Evolutionary conservation across 2,888 invertebrate genomes (phyloP), one percentile per base, ranked within the genome.

Genomic region (Acronicta psi): DNA sequence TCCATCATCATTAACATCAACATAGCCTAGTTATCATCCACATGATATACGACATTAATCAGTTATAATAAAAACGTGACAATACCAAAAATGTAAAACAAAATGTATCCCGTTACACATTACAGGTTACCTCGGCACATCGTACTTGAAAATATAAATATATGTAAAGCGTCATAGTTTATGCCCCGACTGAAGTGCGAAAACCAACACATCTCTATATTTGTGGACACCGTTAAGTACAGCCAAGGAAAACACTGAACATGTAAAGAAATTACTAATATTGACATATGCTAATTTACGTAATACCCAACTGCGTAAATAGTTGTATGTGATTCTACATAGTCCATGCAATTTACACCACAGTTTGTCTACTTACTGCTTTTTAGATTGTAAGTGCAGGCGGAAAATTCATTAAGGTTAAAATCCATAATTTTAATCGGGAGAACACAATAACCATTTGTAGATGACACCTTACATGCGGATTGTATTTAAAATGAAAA

Each of bases 71-170:
- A 20, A 20, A 20, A 20, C 5, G 41, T 6, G 8, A 23, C 42
- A 34, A 53, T 20, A 46, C 43, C 4, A 25, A 60, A 54, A 38
- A 25, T 50, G 29, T 40, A 71, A 46, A 53, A 44, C 47, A 57
- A 41, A 56, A 29, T 1, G 2, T 11, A 7, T 75, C 18, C 72
- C 72, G 72, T 75, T 73, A 73, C 18, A 34, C 75, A 75, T 72
- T 75, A 75, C 18, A 40, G 75, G 64, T 73, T 41, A 73, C 54
- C 18, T 0, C 17, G 58, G 75, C 58, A 56, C 75, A 50, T 58
- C 60, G 72, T 55, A 18, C 72, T 16, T 46, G 45, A 34, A 62
- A 64, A 41, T 46, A 43, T 59, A 69, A 44, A 59, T 50, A 50
- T 51, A 66, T 50, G 42, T 42, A 42, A 16, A 34, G 11, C 13